Evolutionary conservation across 2,113 vertebrate genomes (phyloP).

Genomic region (Uria lomvia): DNA sequence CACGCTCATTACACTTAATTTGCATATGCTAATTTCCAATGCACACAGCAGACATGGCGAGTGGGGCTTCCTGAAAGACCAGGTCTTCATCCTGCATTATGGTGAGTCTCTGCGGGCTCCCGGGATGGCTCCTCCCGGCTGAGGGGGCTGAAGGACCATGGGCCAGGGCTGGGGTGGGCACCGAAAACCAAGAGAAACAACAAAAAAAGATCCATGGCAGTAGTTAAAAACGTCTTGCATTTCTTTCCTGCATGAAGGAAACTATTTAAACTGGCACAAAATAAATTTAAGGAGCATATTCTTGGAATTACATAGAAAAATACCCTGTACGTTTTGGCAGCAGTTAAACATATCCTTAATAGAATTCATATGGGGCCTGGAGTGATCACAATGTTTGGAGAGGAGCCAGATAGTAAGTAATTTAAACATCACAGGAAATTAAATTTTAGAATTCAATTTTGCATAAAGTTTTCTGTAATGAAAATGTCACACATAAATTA

Average conservation of each 20-base stretch:
- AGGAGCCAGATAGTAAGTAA: constrained; percentile 91
- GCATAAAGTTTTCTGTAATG: constrained; percentile 95
- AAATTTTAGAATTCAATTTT: constrained; percentile 98
- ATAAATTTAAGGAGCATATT: constrained; percentile 78
- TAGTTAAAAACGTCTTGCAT: constrained; percentile 45
- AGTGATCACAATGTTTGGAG: constrained; percentile 87
- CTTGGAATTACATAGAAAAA: constrained; percentile 79
- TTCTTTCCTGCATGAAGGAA: constrained; percentile 62
- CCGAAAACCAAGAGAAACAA: not conserved
- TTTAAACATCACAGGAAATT: constrained; percentile 99
- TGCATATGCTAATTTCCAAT: not conserved
- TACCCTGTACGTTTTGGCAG: constrained; percentile 81
- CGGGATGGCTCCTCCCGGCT: not conserved
- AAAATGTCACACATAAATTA: constrained; percentile 97
- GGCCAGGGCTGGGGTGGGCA: not conserved
- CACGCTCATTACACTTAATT: not conserved
- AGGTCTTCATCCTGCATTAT: not conserved
- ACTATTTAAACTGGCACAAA: constrained; percentile 75
- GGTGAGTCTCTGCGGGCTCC: not conserved
- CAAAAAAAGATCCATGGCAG: not conserved
- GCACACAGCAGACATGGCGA: rapidly evolving
- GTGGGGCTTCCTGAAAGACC: not conserved
- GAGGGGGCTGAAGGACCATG: rapidly evolving
- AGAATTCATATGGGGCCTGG: constrained; percentile 89
- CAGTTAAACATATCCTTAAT: constrained; percentile 87